Percentiles rank a stretch among this genome's conserved stretches.
These are phyloP conservation scores for Pseudorasbora parva DNA, from an alignment of 2,113 vertebrate species.

Conservation along the genomic window DNA sequence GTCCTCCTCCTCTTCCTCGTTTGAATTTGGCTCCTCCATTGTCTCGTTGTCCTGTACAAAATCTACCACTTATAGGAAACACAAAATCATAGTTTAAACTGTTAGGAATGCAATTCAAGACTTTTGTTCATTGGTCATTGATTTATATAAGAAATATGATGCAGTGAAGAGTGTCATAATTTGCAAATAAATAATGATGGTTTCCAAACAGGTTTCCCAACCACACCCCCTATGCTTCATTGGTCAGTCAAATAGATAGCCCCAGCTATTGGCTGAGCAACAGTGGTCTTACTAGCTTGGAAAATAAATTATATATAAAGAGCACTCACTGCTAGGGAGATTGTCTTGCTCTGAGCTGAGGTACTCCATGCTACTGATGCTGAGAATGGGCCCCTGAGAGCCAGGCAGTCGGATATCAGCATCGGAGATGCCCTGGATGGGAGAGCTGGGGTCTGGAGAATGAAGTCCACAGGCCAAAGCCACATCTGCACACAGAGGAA, in stretches of 20 bases:
- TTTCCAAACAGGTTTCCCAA: neutral
- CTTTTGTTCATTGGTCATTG: neutral
- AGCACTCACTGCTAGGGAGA: slow-evolving; percentile 67
- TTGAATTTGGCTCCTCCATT: slow-evolving; percentile 48
- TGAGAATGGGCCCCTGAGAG: slow-evolving; percentile 68
- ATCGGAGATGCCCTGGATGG: slow-evolving; percentile 75
- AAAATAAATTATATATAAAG: neutral
- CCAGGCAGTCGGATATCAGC: slow-evolving; percentile 70
- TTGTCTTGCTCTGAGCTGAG: slow-evolving; percentile 76
- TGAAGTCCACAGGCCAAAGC: slow-evolving; percentile 76
- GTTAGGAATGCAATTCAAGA: neutral
- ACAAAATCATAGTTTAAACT: neutral
- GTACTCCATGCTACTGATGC: slow-evolving; percentile 79
- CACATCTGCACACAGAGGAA: slow-evolving; percentile 71
- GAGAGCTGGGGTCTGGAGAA: slow-evolving; percentile 69
- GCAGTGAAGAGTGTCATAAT: neutral
- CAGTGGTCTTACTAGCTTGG: too few species aligned
- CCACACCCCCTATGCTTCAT: neutral
- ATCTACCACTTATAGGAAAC: slow-evolving; percentile 58
- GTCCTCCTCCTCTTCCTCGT: slow-evolving; percentile 66
- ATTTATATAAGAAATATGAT: too few species aligned
- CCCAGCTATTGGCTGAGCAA: neutral
- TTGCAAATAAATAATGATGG: neutral
- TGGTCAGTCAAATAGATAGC: neutral
- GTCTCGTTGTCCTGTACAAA: slow-evolving; percentile 58